phyloP scores from a whole-genome alignment of 2,113 vertebrate genomes.

The Gallinago jamesoni region DNA sequence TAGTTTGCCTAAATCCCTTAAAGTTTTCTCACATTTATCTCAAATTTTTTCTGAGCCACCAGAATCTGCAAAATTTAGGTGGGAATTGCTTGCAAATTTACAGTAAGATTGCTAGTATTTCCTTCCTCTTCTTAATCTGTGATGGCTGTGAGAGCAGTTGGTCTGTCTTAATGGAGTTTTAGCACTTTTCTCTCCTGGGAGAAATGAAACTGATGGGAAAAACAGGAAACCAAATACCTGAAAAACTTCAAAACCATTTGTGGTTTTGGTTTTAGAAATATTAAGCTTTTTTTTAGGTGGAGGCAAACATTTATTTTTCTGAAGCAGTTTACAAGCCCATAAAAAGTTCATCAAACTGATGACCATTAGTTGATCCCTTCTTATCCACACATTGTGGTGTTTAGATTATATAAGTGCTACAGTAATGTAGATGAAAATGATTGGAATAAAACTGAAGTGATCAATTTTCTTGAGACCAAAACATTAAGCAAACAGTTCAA shows the following conservation, averaged over 20 bases:
- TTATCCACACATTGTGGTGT: neutral
- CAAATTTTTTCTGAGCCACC: neutral
- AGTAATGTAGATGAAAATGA: neutral
- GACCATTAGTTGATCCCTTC: neutral
- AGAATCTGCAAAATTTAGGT: neutral
- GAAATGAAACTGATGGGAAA: neutral
- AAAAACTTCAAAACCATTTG: neutral
- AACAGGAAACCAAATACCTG: neutral
- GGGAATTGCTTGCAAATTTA: neutral
- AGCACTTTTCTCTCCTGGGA: neutral
- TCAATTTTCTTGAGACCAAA: neutral
- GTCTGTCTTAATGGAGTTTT: neutral
- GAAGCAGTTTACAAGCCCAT: neutral
- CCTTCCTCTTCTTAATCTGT: neutral
- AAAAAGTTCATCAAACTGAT: neutral
- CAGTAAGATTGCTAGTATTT: neutral
- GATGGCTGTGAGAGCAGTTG: neutral
- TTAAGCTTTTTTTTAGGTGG: neutral
- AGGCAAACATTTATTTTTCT: neutral
- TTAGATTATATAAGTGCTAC: neutral
- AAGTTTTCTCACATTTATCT: neutral
- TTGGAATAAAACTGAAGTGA: neutral
- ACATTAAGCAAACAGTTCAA: neutral
- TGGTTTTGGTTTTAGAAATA: neutral
- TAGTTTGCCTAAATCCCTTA: neutral